Evolutionary conservation across 2,888 invertebrate genomes (phyloP).

Genomic region (Drosophila prostipennis): DNA sequence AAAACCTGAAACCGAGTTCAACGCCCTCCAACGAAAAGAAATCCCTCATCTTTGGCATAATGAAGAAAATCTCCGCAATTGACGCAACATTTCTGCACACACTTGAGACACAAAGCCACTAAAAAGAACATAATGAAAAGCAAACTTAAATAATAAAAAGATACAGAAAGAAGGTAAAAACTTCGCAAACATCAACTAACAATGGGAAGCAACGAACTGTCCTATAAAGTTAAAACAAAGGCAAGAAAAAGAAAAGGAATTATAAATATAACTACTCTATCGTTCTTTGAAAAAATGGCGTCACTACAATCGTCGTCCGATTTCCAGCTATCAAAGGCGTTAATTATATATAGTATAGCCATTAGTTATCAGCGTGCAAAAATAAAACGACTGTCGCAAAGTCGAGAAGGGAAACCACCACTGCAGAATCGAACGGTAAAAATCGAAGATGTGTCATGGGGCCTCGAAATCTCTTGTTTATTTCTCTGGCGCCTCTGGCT

Average conservation of each 20-base stretch:
- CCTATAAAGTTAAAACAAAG: conserved; percentile 38
- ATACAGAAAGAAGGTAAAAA: conserved; percentile 12
- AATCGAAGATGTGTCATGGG: conserved; percentile 39
- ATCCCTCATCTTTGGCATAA: conserved; percentile 10
- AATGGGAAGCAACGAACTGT: conserved; percentile 22
- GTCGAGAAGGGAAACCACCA: background rate
- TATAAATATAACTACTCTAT: conserved; percentile 1
- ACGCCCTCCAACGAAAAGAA: conserved; percentile 10
- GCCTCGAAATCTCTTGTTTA: conserved; percentile 8
- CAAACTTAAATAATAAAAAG: conserved; percentile 37
- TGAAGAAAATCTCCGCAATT: conserved; percentile 44
- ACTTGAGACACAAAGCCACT: conserved; percentile 47
- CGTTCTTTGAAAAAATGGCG: conserved; percentile 26
- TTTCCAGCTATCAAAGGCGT: conserved; percentile 19
- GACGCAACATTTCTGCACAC: conserved; percentile 59
- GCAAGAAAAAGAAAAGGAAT: conserved; percentile 1
- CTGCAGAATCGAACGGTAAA: conserved; percentile 26
- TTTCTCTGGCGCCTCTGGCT: conserved; percentile 34
- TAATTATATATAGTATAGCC: conserved; percentile 27
- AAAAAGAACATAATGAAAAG: conserved; percentile 46
- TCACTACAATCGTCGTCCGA: conserved; percentile 15
- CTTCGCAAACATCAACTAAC: conserved; percentile 17
- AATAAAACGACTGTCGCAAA: conserved; percentile 21
- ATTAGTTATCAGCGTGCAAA: conserved; percentile 29
- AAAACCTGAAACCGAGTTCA: conserved; percentile 27